Conservation (phyloP, 2,113 vertebrate species). For the Prolemur simus region DNA sequence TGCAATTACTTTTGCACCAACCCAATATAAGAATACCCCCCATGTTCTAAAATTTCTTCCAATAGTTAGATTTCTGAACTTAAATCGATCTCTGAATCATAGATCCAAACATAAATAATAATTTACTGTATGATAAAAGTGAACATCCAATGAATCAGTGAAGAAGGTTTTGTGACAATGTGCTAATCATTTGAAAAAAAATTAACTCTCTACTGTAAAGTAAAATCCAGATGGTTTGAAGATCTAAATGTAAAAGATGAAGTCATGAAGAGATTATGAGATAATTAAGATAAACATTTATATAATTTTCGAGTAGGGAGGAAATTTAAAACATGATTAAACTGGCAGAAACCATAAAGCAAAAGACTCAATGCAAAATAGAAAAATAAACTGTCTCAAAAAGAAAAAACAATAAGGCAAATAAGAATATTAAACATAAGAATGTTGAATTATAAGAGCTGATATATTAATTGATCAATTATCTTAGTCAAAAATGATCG, state of each 20-base stretch:
- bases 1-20: neutral
- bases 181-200: neutral
- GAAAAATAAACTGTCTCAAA: neutral
- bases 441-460: neutral
- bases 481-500: neutral
- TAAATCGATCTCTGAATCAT: neutral
- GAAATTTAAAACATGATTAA: neutral
- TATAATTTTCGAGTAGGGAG: neutral
- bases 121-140: neutral
- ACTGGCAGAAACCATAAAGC: neutral
- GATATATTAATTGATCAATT: neutral
- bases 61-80: neutral
- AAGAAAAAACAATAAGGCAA: neutral
- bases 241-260: neutral
- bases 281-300: neutral
- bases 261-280: neutral
- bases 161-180: neutral
- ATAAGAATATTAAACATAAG: neutral
- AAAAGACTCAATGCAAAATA: neutral
- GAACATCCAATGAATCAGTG: neutral
- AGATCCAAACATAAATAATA: neutral
- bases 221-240: neutral
- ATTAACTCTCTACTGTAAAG: neutral
- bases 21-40: neutral
- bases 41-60: neutral